These are phyloP conservation scores for Salarias fasciatus DNA, from an alignment of 2,797 vertebrate genomes.

Conservation along the genomic window DNA sequence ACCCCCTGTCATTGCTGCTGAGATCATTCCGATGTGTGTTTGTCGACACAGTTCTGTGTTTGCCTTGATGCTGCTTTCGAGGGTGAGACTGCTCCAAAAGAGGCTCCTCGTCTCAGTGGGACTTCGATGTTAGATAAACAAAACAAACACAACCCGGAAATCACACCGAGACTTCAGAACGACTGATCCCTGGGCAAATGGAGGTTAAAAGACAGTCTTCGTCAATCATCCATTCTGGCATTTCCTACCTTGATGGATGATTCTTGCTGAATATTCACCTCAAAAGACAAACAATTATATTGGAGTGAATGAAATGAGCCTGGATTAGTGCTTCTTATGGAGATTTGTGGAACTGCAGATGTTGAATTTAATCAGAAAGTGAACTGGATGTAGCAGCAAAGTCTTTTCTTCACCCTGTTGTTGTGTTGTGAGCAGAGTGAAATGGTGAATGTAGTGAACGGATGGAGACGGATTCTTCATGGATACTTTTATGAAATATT, in stretches of 20 bases:
- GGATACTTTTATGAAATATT: too few species aligned
- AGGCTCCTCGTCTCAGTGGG: too few species aligned
- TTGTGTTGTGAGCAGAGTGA: conserved; percentile 3
- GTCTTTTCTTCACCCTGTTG: conserved; percentile 4
- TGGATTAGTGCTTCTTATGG: conserved; percentile 9
- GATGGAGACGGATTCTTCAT: too few species aligned
- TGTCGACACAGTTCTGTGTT: too few species aligned
- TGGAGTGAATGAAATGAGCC: neutral
- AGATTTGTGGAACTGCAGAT: neutral
- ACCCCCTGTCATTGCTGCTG: too few species aligned
- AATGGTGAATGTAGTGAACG: too few species aligned
- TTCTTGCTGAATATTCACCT: neutral
- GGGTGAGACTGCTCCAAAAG: too few species aligned
- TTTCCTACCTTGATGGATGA: neutral
- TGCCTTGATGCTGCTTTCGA: too few species aligned
- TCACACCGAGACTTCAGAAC: neutral
- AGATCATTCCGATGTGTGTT: too few species aligned
- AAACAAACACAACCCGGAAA: too few species aligned
- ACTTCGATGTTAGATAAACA: too few species aligned
- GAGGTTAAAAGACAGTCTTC: neutral
- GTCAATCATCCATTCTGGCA: neutral
- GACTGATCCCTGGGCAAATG: neutral
- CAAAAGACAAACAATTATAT: neutral
- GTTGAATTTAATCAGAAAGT: too few species aligned
- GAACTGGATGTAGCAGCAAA: neutral